Percentiles rank a stretch among this genome's conserved stretches.
phyloP scores from a whole-genome alignment of 2,797 vertebrate species.

The Epinephelus awoara region DNA sequence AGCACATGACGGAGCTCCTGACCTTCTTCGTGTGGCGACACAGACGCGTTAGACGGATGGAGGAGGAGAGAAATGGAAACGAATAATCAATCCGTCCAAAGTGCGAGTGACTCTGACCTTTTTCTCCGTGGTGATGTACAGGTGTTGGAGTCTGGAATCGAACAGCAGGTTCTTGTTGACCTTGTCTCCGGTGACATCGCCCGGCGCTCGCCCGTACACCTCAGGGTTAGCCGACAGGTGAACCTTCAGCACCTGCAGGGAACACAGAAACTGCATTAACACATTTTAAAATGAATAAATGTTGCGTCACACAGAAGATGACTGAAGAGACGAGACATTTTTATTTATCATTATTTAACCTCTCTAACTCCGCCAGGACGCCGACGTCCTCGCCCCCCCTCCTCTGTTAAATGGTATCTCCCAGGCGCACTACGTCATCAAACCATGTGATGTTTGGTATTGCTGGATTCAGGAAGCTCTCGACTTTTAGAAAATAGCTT shows the following conservation, averaged over 20 bases:
- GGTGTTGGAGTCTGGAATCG: constrained; percentile 82
- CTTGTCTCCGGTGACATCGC: constrained; percentile 78
- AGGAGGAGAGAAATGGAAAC: constrained; percentile 4
- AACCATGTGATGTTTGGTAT: too few relatives aligned
- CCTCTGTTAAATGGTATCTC: too few relatives aligned
- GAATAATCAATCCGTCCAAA: constrained; percentile 33
- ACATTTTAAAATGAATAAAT: background rate
- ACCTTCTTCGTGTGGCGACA: constrained; percentile 42
- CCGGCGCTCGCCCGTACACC: constrained; percentile 85
- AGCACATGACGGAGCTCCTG: constrained; percentile 18
- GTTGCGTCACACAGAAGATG: too few relatives aligned
- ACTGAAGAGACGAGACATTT: too few relatives aligned
- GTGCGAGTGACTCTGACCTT: constrained; percentile 84
- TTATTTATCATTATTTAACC: too few relatives aligned
- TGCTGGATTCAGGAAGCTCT: too few relatives aligned
- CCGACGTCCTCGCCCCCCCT: too few relatives aligned
- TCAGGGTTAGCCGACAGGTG: constrained; percentile 82
- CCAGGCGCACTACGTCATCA: too few relatives aligned
- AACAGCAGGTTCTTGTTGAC: constrained; percentile 93
- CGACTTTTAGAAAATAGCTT: too few relatives aligned
- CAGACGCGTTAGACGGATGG: constrained; percentile 22
- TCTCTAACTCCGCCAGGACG: too few relatives aligned
- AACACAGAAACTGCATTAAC: constrained; percentile 17
- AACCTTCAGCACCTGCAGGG: constrained; percentile 82
- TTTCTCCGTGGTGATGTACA: constrained; percentile 93